These are phyloP conservation scores for Dasyprocta punctata DNA, from an alignment of 2,113 vertebrate genomes.

Conservation along the genomic window DNA sequence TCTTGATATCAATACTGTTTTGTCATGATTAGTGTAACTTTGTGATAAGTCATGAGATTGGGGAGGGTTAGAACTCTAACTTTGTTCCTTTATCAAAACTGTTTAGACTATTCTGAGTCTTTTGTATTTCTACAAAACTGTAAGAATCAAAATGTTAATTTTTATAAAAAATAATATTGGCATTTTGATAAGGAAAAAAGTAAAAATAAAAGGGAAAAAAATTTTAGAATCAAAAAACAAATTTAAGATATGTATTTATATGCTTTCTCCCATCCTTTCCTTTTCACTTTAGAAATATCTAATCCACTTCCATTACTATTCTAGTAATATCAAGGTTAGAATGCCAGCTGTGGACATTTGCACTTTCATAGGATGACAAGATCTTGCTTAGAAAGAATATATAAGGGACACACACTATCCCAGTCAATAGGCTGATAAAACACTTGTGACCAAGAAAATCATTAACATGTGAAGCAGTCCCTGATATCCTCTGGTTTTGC, in stretches of 20 bases:
- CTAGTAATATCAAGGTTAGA: background rate
- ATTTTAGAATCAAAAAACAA: too few relatives aligned
- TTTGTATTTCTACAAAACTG: too few relatives aligned
- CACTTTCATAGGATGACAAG: background rate
- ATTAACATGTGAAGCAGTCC: background rate
- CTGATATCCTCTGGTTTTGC: constrained; percentile 16
- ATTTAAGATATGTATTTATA: background rate
- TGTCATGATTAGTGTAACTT: too few relatives aligned
- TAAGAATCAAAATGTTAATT: too few relatives aligned
- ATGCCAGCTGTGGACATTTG: background rate
- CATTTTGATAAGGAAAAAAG: too few relatives aligned
- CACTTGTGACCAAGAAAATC: constrained; percentile 3
- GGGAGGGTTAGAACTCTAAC: too few relatives aligned
- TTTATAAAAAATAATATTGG: too few relatives aligned
- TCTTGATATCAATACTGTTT: too few relatives aligned
- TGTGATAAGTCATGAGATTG: too few relatives aligned
- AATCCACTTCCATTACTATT: background rate
- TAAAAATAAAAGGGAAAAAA: too few relatives aligned
- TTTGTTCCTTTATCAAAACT: too few relatives aligned
- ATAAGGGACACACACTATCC: background rate
- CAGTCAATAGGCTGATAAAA: background rate
- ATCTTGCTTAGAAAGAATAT: background rate
- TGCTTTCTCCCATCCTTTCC: background rate
- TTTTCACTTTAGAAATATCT: constrained; percentile 15
- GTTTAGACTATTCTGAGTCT: too few relatives aligned